Evolutionary conservation across 1,140 invertebrate genomes (phyloP).

Genomic region (Saccostrea cuccullata): DNA sequence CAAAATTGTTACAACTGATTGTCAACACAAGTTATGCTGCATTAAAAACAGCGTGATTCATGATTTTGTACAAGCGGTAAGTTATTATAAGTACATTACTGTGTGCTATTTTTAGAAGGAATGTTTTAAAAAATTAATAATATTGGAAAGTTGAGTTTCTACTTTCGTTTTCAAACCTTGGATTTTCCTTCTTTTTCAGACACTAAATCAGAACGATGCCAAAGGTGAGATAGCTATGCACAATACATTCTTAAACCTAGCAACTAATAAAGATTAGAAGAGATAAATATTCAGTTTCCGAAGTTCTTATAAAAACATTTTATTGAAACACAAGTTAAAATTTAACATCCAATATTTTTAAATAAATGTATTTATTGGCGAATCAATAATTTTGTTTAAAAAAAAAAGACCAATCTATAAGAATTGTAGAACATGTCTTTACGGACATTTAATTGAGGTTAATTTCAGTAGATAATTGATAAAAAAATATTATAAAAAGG

Average conservation of each 20-base stretch:
- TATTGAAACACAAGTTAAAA: too few relatives aligned
- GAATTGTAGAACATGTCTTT: too few relatives aligned
- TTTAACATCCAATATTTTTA: too few relatives aligned
- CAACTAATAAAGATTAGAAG: too few relatives aligned
- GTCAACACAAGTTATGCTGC: not conserved
- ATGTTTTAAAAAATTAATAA: too few relatives aligned
- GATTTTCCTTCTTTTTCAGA: not conserved
- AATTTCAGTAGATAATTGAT: not conserved
- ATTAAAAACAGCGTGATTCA: not conserved
- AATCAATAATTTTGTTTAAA: too few relatives aligned
- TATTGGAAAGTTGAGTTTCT: not conserved
- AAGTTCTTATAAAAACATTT: too few relatives aligned
- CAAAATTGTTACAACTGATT: not conserved
- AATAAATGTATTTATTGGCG: too few relatives aligned
- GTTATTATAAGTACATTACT: not conserved
- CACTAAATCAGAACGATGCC: not conserved
- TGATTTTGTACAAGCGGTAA: not conserved
- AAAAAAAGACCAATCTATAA: too few relatives aligned
- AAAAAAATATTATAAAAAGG: too few relatives aligned
- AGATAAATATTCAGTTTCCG: not conserved
- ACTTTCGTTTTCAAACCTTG: not conserved
- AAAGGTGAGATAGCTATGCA: not conserved
- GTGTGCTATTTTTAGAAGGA: not conserved
- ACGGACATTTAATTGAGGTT: not conserved
- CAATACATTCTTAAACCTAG: not conserved